Percentiles rank a stretch among this genome's conserved stretches.
Conservation (phyloP, 2,888 invertebrate genomes). For the Agelastica alni region DNA sequence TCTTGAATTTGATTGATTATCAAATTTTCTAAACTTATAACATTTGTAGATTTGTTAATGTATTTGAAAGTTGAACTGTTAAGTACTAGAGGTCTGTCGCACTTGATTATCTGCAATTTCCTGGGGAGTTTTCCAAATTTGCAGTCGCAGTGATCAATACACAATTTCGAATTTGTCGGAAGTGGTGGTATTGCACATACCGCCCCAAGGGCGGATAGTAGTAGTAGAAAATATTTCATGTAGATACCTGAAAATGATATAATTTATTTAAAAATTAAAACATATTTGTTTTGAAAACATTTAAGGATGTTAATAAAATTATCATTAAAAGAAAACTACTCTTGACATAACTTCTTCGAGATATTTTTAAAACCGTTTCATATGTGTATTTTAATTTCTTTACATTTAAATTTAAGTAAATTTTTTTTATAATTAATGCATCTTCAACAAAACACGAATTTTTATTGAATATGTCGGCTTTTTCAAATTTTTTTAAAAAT, state of each 20-base stretch:
- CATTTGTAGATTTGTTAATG: conserved; percentile 36
- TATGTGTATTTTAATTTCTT: too few relatives aligned
- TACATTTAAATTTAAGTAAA: too few relatives aligned
- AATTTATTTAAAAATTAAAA: too few relatives aligned
- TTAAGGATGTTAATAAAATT: too few relatives aligned
- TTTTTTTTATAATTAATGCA: too few relatives aligned
- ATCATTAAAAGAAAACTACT: too few relatives aligned
- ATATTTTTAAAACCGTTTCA: too few relatives aligned
- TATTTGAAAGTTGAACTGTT: conserved; percentile 37
- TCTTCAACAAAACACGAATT: too few relatives aligned
- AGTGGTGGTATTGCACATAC: conserved; percentile 31
- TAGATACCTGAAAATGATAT: conserved; percentile 35
- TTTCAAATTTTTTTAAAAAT: too few relatives aligned
- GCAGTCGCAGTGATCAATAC: conserved; percentile 43
- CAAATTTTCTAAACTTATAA: conserved; percentile 41
- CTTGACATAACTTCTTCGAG: too few relatives aligned
- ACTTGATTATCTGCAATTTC: conserved; percentile 40
- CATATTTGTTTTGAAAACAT: too few relatives aligned
- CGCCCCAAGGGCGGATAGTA: conserved; percentile 36
- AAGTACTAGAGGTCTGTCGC: conserved; percentile 40
- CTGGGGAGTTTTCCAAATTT: conserved; percentile 34
- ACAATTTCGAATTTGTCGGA: conserved; percentile 30
- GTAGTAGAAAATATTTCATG: conserved; percentile 33
- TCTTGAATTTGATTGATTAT: conserved; percentile 68
- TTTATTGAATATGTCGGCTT: too few relatives aligned